phyloP scores from a whole-genome alignment of 1,140 invertebrate genomes.

The Tetranychus cinnabarinus region DNA sequence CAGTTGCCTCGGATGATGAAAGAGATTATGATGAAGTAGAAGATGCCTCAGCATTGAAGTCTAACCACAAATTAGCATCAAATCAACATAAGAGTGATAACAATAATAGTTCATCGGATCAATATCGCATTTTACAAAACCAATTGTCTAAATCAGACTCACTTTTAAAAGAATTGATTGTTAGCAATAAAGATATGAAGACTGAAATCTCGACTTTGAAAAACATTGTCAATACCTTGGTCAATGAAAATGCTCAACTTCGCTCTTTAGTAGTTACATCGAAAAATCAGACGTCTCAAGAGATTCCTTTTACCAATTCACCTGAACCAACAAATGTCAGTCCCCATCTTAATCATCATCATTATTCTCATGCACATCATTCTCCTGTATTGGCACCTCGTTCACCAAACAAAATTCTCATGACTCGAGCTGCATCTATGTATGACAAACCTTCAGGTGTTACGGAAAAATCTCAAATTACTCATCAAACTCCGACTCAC shows the following conservation, averaged over 20 bases:
- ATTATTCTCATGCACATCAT: neutral
- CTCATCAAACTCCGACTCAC: neutral
- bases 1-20: slow-evolving; percentile 83
- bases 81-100: neutral
- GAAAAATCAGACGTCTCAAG: neutral
- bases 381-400: neutral
- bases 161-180: slow-evolving; percentile 31
- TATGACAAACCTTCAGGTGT: too few species aligned
- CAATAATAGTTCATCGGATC: slow-evolving; percentile 13
- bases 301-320: too few species aligned
- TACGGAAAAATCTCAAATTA: neutral
- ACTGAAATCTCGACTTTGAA: slow-evolving; percentile 19
- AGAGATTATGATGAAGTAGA: slow-evolving; percentile 19
- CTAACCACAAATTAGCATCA: neutral
- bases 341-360: neutral
- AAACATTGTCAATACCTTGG: slow-evolving; percentile 15
- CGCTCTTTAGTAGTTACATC: slow-evolving; percentile 26
- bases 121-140: slow-evolving; percentile 21
- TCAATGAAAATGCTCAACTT: slow-evolving; percentile 38
- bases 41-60: neutral
- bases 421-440: too few species aligned
- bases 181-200: slow-evolving; percentile 21
- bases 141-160: slow-evolving; percentile 22
- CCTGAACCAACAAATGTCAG: neutral
- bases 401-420: neutral